These are phyloP conservation scores for Drosophila erecta DNA, from an alignment of 1,140 invertebrate genomes.

Conservation along the genomic window DNA sequence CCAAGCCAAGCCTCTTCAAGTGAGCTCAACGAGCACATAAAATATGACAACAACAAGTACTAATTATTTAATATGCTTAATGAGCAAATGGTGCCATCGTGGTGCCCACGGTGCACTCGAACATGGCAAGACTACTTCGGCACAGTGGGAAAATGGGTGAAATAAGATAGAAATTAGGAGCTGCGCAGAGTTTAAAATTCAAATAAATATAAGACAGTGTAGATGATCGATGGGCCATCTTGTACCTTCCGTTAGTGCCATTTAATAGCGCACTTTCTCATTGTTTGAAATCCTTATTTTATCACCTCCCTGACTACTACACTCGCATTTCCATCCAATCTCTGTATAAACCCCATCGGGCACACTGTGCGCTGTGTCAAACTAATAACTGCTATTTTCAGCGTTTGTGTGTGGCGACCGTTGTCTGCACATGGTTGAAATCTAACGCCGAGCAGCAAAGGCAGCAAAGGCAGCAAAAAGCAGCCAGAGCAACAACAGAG, in stretches of 20 bases:
- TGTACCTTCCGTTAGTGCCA: no score
- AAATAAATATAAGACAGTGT: neutral
- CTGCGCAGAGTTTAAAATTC: neutral
- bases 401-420: constrained; percentile 55
- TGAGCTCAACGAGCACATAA: constrained; percentile 67
- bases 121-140: constrained; percentile 11
- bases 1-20: constrained; percentile 59
- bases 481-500: constrained; percentile 9
- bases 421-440: constrained; percentile 75
- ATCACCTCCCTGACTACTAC: constrained; percentile 14
- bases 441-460: constrained; percentile 65
- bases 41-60: constrained; percentile 79
- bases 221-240: no score
- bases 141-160: constrained; percentile 37
- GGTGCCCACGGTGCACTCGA: constrained; percentile 54
- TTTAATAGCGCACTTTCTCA: no score
- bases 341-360: constrained; percentile 2
- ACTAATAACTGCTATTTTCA: constrained; percentile 65
- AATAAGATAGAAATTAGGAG: neutral
- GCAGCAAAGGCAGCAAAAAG: neutral
- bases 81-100: constrained; percentile 74
- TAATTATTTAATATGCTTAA: constrained; percentile 80
- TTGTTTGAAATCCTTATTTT: no score
- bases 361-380: constrained; percentile 52
- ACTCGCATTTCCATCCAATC: neutral